Percentiles rank a stretch among this genome's conserved stretches.
Evolutionary conservation across 2,113 vertebrate genomes (phyloP).

Genomic region (Rattus rattus): DNA sequence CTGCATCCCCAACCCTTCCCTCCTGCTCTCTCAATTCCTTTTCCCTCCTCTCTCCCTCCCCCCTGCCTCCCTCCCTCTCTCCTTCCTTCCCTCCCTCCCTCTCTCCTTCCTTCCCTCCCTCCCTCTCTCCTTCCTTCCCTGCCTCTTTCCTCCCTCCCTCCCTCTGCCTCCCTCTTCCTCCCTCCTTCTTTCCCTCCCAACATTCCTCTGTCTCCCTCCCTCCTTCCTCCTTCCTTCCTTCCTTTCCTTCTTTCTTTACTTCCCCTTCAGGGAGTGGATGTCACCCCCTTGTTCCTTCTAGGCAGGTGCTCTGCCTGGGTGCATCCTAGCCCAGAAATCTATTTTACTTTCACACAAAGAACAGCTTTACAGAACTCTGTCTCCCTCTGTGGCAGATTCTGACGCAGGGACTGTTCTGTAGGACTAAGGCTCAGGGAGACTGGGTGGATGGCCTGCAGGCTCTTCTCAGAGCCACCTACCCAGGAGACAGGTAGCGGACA

Average conservation of each 20-base stretch:
- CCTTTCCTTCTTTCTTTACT: too few species aligned
- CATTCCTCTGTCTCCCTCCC: too few species aligned
- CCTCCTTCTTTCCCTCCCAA: too few species aligned
- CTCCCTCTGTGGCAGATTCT: neutral
- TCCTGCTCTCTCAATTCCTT: neutral
- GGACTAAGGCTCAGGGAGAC: neutral
- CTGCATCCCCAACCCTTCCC: too few species aligned
- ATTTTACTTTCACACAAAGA: neutral
- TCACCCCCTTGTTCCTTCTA: neutral
- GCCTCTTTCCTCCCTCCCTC: too few species aligned
- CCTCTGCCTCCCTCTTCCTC: too few species aligned
- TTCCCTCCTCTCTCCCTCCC: neutral
- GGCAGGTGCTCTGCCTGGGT: neutral
- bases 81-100: too few species aligned
- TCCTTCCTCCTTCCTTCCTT: too few species aligned
- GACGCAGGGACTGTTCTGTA: neutral
- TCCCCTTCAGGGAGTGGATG: neutral
- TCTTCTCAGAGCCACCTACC: neutral
- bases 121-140: too few species aligned
- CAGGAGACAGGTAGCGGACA: accelerated
- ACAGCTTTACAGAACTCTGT: neutral
- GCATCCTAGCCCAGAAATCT: neutral
- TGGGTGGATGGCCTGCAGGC: neutral
- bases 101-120: too few species aligned
- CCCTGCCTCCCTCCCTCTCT: too few species aligned